Conservation (phyloP, 2,888 invertebrate genomes). For the Campoplex nolae region DNA sequence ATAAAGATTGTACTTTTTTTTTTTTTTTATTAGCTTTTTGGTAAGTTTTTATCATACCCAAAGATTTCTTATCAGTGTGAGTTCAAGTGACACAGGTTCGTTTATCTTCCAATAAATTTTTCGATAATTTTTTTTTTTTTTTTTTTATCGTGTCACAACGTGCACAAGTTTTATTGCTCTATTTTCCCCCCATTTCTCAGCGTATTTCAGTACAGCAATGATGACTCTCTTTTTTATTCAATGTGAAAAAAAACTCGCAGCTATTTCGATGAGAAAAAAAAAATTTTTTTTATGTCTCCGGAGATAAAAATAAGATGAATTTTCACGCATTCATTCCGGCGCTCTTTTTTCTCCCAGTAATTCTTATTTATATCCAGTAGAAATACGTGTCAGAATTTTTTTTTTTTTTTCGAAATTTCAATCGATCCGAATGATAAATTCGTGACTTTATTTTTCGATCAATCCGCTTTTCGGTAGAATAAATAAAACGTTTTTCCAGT, state of each 20-base stretch:
- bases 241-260: background rate
- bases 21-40: too few species aligned
- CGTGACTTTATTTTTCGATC: background rate
- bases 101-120: background rate
- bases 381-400: background rate
- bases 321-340: background rate
- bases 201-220: background rate
- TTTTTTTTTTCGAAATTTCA: background rate
- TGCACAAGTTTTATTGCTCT: background rate
- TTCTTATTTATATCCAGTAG: background rate
- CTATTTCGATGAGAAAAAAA: background rate
- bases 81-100: background rate
- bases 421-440: background rate
- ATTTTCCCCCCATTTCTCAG: background rate
- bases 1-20: too few species aligned
- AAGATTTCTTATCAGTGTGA: background rate
- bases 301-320: slow-evolving; percentile 1
- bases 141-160: too few species aligned
- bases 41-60: background rate
- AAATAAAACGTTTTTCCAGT: background rate
- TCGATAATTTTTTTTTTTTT: background rate
- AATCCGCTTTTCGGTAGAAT: background rate
- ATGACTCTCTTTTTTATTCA: background rate
- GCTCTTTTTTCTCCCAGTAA: background rate
- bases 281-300: background rate